Percentiles rank a stretch among this genome's conserved stretches.
Conservation (phyloP, 2,797 vertebrate species). For the Lemur catta region DNA sequence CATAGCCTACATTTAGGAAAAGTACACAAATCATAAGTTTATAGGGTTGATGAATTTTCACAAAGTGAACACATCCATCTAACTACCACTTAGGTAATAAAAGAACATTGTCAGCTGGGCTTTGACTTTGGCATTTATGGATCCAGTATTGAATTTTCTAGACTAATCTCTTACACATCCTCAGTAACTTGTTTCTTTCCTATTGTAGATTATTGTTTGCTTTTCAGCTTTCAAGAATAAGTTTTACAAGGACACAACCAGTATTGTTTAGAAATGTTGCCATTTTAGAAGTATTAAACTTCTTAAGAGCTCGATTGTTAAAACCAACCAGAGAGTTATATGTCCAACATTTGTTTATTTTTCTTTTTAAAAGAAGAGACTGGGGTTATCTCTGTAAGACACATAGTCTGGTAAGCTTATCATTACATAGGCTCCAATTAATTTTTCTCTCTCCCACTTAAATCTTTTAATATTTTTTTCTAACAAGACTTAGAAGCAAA, state of each 20-base stretch:
- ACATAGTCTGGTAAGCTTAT: conserved; percentile 1
- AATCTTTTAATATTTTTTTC: conserved; percentile 56
- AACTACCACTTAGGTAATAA: neutral
- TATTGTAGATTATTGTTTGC: neutral
- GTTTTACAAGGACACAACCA: neutral
- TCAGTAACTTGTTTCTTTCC: neutral
- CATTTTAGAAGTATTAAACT: neutral
- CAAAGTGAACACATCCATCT: neutral
- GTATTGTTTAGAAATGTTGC: neutral
- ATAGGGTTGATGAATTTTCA: neutral
- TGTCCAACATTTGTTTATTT: neutral
- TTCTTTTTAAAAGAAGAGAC: neutral
- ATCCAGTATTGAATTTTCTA: neutral
- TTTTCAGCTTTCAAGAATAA: neutral
- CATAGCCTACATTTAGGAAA: neutral
- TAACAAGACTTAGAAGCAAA: conserved; percentile 61
- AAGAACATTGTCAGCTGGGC: neutral
- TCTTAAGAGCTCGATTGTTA: neutral
- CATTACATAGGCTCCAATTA: conserved; percentile 54
- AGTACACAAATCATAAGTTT: neutral
- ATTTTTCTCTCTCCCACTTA: conserved; percentile 66
- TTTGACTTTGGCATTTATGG: neutral
- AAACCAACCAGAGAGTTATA: conserved; percentile 7
- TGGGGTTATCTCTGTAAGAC: conserved; percentile 16
- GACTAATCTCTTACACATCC: neutral